These are phyloP conservation scores for Brachypodius melanocephalos DNA, from an alignment of 2,113 vertebrate genomes.

Conservation along the genomic window DNA sequence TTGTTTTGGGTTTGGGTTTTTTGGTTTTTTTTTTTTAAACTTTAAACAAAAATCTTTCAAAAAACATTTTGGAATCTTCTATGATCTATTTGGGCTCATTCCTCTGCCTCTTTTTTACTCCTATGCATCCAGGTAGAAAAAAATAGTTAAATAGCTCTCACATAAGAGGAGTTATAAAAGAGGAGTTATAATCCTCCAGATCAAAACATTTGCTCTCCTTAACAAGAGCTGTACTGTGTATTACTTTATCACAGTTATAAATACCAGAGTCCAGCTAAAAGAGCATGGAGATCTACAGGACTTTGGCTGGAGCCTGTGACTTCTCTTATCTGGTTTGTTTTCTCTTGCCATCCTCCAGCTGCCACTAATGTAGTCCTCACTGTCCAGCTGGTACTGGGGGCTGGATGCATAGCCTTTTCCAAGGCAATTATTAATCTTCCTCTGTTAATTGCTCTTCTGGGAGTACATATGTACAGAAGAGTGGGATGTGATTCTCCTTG, in stretches of 20 bases:
- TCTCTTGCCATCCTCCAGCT: constrained; percentile 37
- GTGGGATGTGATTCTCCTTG: neutral
- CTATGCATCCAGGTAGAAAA: neutral
- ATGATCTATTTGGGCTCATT: neutral
- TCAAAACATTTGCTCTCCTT: neutral
- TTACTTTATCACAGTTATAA: constrained; percentile 4
- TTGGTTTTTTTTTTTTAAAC: neutral
- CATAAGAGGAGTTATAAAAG: neutral
- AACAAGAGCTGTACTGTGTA: neutral
- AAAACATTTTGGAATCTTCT: neutral
- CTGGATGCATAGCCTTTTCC: neutral
- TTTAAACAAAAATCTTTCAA: neutral
- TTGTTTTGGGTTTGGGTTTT: too few relatives aligned
- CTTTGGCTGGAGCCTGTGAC: neutral
- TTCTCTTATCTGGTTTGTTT: constrained; percentile 37
- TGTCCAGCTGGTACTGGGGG: constrained; percentile 38
- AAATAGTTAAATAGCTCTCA: neutral
- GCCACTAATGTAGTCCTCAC: constrained; percentile 28
- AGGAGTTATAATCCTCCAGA: neutral
- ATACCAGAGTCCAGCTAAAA: neutral
- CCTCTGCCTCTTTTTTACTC: neutral
- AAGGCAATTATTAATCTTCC: constrained; percentile 39
- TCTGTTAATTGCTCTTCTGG: constrained; percentile 46
- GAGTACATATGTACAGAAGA: neutral
- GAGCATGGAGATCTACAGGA: neutral